Evolutionary conservation across 2,888 invertebrate species (phyloP).

Genomic region (Erebia epiphron): DNA sequence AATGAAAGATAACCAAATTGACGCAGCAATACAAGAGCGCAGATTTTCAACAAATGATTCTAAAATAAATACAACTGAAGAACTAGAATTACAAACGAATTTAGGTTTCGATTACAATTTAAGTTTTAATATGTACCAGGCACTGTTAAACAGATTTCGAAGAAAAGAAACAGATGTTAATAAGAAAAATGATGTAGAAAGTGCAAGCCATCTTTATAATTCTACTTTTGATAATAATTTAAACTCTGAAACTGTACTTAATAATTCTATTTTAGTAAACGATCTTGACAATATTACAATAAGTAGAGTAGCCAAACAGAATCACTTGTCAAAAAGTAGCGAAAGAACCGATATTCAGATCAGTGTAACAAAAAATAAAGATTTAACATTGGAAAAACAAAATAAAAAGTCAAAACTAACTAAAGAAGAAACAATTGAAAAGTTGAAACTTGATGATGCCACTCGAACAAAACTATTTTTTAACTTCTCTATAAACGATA

Average conservation of each 20-base stretch:
- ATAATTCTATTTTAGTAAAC: conserved; percentile 17
- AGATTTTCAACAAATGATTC: conserved; percentile 3
- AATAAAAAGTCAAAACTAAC: conserved; percentile 3
- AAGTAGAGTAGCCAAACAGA: background rate
- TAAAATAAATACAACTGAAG: background rate
- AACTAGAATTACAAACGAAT: background rate
- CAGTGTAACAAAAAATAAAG: background rate
- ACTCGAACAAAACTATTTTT: background rate
- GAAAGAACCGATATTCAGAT: background rate
- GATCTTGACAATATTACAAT: conserved; percentile 19
- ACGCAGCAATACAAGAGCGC: background rate
- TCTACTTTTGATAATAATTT: conserved; percentile 18
- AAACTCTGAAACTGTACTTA: conserved; percentile 10
- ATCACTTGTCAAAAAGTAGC: background rate
- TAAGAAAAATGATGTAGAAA: conserved; percentile 42
- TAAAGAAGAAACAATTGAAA: background rate
- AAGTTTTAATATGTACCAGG: conserved; percentile 55
- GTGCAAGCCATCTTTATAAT: conserved; percentile 36
- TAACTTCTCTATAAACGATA: background rate
- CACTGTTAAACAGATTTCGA: conserved; percentile 61
- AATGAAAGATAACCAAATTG: background rate
- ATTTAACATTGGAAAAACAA: background rate
- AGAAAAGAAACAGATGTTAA: conserved; percentile 62
- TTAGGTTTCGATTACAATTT: conserved; percentile 17
- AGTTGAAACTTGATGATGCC: background rate